Evolutionary conservation across 2,113 vertebrate species (phyloP), one percentile per base, ranked within the genome.

Genomic region (Muscicapa adusta): DNA sequence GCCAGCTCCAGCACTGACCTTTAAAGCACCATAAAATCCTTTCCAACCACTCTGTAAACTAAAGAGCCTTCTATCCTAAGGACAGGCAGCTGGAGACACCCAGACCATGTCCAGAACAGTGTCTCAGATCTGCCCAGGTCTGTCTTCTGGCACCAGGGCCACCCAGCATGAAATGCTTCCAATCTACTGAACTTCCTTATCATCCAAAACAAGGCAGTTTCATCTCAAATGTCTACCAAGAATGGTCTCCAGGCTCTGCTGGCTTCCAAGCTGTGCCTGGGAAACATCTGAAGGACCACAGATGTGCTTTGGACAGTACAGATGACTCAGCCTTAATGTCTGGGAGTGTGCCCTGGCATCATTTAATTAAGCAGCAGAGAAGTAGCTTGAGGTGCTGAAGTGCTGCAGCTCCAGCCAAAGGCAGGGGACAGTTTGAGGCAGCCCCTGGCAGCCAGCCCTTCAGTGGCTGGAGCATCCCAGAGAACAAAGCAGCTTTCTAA

Each of bases 231-330:
- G 54, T 68, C 63, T 54, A 70, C 28, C 6, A 18, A 56, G 42
- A 91, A 77, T 18, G 53, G 54, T 93, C 47, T 85, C 54, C 50
- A 83, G 75, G 67, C 82, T 34, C 60, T 51, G 19, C 50, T 88
- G 51, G 18, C 67, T 90, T 94, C 79, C 47, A 85, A 54, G 33
- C 56, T n/a, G 2, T 61, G 74, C 20, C 67, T 73, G 47, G 67
- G 63, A 93, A 93, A 80, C 67, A 94, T 80, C 91, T 73, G 63
- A 96, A 96, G 72, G 60, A 90, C 82, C 75, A 85, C 82, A 93
- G 50, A 76, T 7, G 0, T 80, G 51, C 67, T 88, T 76, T 85
- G 83, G 80, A 90, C 54, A 74, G 63, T 22, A n/a, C 1, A 25
- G 82, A 88, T 54, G 58, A 80, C 26, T 58, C 38, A 47, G 79